Evolutionary conservation across 1,140 invertebrate species (phyloP).

Genomic region (Cydia strobilella): DNA sequence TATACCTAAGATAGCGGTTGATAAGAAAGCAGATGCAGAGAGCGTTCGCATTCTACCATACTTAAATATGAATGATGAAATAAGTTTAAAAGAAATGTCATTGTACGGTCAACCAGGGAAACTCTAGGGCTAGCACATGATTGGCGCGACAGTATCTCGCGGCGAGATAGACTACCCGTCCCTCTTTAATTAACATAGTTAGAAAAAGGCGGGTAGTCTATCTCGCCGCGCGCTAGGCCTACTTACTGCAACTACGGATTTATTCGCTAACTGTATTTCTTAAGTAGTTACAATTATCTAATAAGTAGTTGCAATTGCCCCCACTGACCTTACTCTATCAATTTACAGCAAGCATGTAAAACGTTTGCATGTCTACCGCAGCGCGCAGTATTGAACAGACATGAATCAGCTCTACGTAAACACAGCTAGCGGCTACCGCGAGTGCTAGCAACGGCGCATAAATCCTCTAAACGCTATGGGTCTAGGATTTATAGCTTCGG

Average conservation of each 20-base stretch:
- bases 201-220: no score
- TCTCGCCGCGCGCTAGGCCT: no score
- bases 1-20: conserved; percentile 35
- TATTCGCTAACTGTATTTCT: no score
- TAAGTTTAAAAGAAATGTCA: background rate
- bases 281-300: background rate
- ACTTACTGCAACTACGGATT: no score
- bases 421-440: conserved; percentile 4
- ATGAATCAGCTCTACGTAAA: conserved; percentile 18
- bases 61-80: background rate
- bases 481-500: conserved; percentile 56
- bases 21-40: conserved; percentile 36
- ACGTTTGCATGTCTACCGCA: background rate
- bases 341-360: conserved; percentile 1
- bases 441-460: conserved; percentile 41
- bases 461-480: conserved; percentile 54
- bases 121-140: no score
- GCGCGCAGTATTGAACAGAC: conserved; percentile 9
- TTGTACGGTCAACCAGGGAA: background rate
- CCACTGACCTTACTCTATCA: background rate
- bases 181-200: no score
- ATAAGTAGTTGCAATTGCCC: background rate
- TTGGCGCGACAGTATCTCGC: no score
- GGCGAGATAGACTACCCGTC: no score
- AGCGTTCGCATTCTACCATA: background rate